Evolutionary conservation across 2,797 vertebrate species (phyloP).

Genomic region (Pterois miles): DNA sequence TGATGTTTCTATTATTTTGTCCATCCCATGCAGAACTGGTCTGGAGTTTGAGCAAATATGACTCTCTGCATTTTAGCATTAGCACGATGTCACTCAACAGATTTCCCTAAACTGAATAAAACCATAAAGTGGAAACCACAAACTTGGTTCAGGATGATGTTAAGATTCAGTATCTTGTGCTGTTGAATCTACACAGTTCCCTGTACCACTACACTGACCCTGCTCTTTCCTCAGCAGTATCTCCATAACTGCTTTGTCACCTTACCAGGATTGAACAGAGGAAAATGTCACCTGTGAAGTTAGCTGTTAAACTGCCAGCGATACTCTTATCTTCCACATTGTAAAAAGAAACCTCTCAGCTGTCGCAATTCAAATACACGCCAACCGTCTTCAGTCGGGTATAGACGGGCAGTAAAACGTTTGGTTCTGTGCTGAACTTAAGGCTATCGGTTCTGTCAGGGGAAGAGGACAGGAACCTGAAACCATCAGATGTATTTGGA

Average conservation of each 20-base stretch:
- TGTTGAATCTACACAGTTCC: accelerated
- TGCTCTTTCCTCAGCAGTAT: neutral
- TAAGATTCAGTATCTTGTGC: neutral
- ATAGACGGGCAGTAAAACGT: neutral
- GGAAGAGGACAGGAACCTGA: slow-evolving; percentile 72
- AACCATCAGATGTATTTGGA: slow-evolving; percentile 33
- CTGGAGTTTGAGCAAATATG: neutral
- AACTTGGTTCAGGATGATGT: neutral
- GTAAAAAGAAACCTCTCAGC: slow-evolving; percentile 62
- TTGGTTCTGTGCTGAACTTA: slow-evolving; percentile 28
- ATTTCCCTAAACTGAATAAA: neutral
- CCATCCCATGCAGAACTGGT: neutral
- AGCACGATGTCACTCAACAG: neutral
- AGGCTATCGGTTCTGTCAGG: neutral
- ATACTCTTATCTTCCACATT: neutral
- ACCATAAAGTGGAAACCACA: neutral
- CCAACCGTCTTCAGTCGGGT: slow-evolving; percentile 45
- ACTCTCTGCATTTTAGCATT: neutral
- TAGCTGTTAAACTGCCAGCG: slow-evolving; percentile 44
- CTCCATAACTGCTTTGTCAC: neutral
- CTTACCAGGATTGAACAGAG: slow-evolving; percentile 76
- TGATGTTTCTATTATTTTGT: too few species aligned
- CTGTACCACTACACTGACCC: neutral
- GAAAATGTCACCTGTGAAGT: slow-evolving; percentile 49
- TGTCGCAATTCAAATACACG: slow-evolving; percentile 65